Evolutionary conservation across 2,797 vertebrate species (phyloP), one percentile per base, ranked within the genome.

Genomic region (Antennarius maculatus): DNA sequence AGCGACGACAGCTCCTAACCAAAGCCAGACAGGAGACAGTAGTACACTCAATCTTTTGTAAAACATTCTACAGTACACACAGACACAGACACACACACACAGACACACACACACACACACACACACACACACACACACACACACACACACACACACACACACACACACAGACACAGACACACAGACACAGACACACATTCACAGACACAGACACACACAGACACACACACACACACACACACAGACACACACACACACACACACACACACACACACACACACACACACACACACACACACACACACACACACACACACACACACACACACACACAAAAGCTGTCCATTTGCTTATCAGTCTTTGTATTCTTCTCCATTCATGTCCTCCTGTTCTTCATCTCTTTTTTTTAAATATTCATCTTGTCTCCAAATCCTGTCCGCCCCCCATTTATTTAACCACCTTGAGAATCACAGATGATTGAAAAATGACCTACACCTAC

Each of bases 1-100:
- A 86, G 51, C 46, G 62, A 81, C 85, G 72, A 77, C 69, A 52
- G 60, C 80, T 75, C 81, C 85, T 85, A 84, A 90, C 87, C 80
- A 80, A 66, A 80, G 48, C 70, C 76, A 66, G 76, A 78, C 67
- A 76, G 69, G 77, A 76, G 72, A 76, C 11, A 1, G 43, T 13
- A 2, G 61, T 56, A 78, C 78, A 87, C 79, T 68, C 31, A 76
- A 79, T 80, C 42, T 13, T 43, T 5, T 14, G 37, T 11, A 76
- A 65, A 69, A 66, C 34, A 39, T 54, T 58, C 31, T 34, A 34
- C 31, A 34, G 48, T 31, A 47, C 41, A 78, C 34, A 54, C 27
- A 13, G 18, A 66, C 47, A 48, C 28, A 48, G 31, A 76, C 28
- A 54, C 27, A 14, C 27, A 66, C 41, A 66, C 39, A 64, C 27